Base-by-base conservation (phyloP, 2,113 vertebrate species). In the Nothobranchius furzeri region DNA sequence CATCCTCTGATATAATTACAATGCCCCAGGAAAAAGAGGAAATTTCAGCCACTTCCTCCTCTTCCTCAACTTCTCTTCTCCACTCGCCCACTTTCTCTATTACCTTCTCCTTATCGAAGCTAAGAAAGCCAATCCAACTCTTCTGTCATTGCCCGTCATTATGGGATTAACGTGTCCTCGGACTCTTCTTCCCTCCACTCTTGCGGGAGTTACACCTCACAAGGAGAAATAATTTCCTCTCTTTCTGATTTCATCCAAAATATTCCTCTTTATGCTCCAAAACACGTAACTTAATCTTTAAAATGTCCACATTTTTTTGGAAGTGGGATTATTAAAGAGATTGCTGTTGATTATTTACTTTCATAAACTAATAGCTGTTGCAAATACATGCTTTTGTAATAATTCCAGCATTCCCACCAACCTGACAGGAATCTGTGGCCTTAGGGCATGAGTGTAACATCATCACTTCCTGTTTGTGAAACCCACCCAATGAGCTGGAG, bases 1-100 rank as follows among this genome's bases (percentile, higher is more conserved):
- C 85, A 85, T 81, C 80, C 71, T 77, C 75, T 79, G 83, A 85
- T 89, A 77, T 85, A 86, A 90, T 92, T 90, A 87, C 88, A 68
- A 70, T 52, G 80, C 90, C 82, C 68, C 48, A 17, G 68, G 81
- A 81, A 52, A 52, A 60, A 56, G 65, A n/a, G 53, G 67, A 74
- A 57, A 51, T 71, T 73, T 77, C 61, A 60, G 64, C 54, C 77
- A 56, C 54, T 63, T 52, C 48, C 25, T 52, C 56, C 68, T 64
- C 63, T 57, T 64, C 62, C 56, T 68, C 67, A 37, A 64, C 54
- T 48, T 53, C 36, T 75, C 59, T 60, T 57, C 42, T 64, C 65
- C 75, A 48, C 25, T 62, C 63, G 60, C 40, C 60, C 52, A 73
- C 54, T 68, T 43, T 46, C 64, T 51, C 64, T 10, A 64, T 59